A percentile compares a stretch with the other conserved stretches of the same genome.
Conservation (phyloP, 1,140 invertebrate species). For the Elymnias hypermnestra region DNA sequence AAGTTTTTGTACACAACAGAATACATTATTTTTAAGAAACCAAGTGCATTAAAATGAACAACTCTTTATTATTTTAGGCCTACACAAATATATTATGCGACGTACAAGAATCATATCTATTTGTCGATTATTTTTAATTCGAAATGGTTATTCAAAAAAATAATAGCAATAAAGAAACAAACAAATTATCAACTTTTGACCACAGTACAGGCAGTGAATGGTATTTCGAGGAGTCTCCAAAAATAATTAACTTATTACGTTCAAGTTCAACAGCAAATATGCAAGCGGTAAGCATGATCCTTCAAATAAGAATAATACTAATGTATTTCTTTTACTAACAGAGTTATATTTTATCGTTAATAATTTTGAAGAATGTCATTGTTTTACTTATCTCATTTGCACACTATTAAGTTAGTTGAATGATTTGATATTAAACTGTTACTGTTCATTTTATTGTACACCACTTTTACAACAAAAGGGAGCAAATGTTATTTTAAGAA, state of each 20-base stretch:
- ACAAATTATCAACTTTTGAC: constrained; percentile 31
- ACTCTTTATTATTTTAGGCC: too few relatives aligned
- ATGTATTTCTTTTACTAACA: constrained; percentile 6
- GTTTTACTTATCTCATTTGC: too few relatives aligned
- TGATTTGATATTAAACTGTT: too few relatives aligned
- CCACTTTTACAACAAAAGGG: too few relatives aligned
- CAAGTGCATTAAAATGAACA: too few relatives aligned
- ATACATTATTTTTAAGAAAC: too few relatives aligned
- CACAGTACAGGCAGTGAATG: constrained; percentile 40
- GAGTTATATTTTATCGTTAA: too few relatives aligned
- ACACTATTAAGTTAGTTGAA: too few relatives aligned
- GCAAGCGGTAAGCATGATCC: constrained; percentile 46
- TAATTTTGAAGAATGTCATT: too few relatives aligned
- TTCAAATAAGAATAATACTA: constrained; percentile 1
- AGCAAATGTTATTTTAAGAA: too few relatives aligned
- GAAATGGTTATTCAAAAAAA: constrained; percentile 70
- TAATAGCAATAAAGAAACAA: constrained; percentile 47
- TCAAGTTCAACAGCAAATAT: constrained; percentile 34
- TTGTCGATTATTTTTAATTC: constrained; percentile 10
- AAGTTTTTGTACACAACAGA: too few relatives aligned
- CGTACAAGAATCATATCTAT: neutral
- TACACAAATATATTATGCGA: constrained; percentile 11
- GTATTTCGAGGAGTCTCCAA: constrained; percentile 48
- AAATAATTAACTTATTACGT: constrained; percentile 42
- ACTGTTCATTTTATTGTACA: too few relatives aligned